phyloP scores from a whole-genome alignment of 2,113 vertebrate genomes.

The Mustela nigripes region DNA sequence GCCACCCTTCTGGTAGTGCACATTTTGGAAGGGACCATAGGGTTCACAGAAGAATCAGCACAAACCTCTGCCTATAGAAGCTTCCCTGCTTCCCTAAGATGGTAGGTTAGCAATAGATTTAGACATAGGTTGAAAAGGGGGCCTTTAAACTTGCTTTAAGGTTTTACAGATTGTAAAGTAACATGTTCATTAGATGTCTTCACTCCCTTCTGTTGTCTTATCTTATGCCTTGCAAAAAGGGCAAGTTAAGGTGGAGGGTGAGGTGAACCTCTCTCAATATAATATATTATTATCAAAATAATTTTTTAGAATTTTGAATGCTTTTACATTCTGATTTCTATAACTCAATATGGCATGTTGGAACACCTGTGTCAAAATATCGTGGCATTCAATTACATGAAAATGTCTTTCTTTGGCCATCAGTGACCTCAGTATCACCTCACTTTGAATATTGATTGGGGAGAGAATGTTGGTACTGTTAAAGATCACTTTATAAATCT shows the following conservation, averaged over 20 bases:
- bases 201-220: background rate
- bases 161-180: background rate
- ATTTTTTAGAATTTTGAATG: background rate
- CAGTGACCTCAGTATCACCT: background rate
- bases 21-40: background rate
- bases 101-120: background rate
- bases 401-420: background rate
- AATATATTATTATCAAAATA: background rate
- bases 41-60: background rate
- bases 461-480: background rate
- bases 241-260: background rate
- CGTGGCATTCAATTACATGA: background rate
- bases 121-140: background rate
- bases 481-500: constrained; percentile 1
- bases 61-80: background rate
- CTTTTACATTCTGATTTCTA: background rate
- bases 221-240: background rate
- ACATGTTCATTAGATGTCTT: background rate
- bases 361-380: background rate
- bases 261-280: background rate
- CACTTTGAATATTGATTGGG: background rate
- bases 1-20: background rate
- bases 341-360: background rate
- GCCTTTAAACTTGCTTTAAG: background rate
- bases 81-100: background rate